A percentile compares a stretch with the other conserved stretches of the same genome.
Conservation (phyloP, 2,888 invertebrate genomes). For the Molorchus minor region DNA sequence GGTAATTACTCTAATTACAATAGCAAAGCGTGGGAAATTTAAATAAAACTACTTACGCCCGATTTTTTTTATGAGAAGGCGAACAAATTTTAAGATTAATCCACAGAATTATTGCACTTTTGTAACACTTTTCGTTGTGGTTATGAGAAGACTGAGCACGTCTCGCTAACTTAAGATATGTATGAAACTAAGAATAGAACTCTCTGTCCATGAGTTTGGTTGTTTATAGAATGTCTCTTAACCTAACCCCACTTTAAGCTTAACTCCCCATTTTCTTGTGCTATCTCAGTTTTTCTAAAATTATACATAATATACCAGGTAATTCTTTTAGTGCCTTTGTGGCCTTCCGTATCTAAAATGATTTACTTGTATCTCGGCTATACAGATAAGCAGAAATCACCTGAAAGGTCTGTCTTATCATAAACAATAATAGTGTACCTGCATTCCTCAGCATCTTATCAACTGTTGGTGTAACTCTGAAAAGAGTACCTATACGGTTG, state of each 20-base stretch:
- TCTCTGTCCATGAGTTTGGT: constrained; percentile 60
- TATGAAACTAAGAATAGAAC: constrained; percentile 61
- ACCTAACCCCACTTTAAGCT: constrained; percentile 57
- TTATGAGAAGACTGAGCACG: constrained; percentile 50
- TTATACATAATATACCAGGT: not conserved
- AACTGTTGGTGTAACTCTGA: too few relatives aligned
- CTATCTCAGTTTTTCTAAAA: constrained; percentile 35
- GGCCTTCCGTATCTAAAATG: too few relatives aligned
- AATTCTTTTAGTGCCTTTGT: constrained; percentile 2
- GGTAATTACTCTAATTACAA: too few relatives aligned
- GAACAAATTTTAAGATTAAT: constrained; percentile 39
- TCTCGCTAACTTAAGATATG: constrained; percentile 56
- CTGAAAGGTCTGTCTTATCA: not conserved
- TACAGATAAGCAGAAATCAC: not conserved
- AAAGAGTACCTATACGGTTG: too few relatives aligned
- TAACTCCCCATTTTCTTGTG: constrained; percentile 39
- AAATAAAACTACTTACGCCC: constrained; percentile 8
- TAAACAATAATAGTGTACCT: too few relatives aligned
- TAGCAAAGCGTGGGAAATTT: constrained; percentile 6
- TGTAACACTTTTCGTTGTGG: constrained; percentile 51
- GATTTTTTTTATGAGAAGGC: constrained; percentile 19
- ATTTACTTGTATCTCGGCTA: not conserved
- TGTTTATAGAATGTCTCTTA: constrained; percentile 59
- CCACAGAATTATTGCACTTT: constrained; percentile 56
- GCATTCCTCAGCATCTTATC: too few relatives aligned